phyloP scores from a whole-genome alignment of 2,113 vertebrate genomes.

The Clinocottus analis region DNA sequence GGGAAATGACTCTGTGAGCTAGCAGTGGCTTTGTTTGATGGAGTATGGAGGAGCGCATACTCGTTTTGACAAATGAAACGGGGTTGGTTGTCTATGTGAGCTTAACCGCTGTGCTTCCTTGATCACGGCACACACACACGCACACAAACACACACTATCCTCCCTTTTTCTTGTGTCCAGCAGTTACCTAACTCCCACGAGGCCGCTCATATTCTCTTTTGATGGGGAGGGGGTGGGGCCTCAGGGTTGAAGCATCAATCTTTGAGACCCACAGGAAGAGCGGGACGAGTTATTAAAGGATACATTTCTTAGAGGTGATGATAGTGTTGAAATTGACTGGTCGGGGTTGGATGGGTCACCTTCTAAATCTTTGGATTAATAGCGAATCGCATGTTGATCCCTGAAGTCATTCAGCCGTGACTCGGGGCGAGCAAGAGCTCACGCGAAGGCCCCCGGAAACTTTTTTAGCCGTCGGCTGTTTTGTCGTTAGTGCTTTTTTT shows the following conservation, averaged over 20 bases:
- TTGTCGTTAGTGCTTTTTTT: conserved; percentile 31
- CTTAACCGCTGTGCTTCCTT: conserved; percentile 76
- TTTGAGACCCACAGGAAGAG: conserved; percentile 77
- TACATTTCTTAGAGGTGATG: conserved; percentile 75
- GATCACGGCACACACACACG: conserved; percentile 57
- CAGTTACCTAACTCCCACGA: conserved; percentile 59
- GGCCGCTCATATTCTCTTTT: conserved; percentile 35
- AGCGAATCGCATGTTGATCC: conserved; percentile 31
- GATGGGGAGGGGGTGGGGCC: conserved; percentile 24
- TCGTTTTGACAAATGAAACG: conserved; percentile 93
- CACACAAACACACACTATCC: not conserved
- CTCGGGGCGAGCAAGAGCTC: not conserved
- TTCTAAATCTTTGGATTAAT: conserved; percentile 64
- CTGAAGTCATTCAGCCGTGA: conserved; percentile 22
- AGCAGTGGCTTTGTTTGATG: conserved; percentile 91
- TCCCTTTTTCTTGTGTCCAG: conserved; percentile 78
- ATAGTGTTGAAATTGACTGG: conserved; percentile 81
- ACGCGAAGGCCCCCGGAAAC: not conserved
- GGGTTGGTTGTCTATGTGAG: conserved; percentile 89
- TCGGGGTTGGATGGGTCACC: conserved; percentile 78
- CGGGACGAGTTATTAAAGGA: conserved; percentile 86
- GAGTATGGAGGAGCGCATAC: conserved; percentile 91
- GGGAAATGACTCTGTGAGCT: conserved; percentile 93
- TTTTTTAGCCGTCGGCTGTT: conserved; percentile 76
- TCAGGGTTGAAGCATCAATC: conserved; percentile 15